phyloP scores from a whole-genome alignment of 2,888 invertebrate species.

The Pristionchus arcanus region DNA sequence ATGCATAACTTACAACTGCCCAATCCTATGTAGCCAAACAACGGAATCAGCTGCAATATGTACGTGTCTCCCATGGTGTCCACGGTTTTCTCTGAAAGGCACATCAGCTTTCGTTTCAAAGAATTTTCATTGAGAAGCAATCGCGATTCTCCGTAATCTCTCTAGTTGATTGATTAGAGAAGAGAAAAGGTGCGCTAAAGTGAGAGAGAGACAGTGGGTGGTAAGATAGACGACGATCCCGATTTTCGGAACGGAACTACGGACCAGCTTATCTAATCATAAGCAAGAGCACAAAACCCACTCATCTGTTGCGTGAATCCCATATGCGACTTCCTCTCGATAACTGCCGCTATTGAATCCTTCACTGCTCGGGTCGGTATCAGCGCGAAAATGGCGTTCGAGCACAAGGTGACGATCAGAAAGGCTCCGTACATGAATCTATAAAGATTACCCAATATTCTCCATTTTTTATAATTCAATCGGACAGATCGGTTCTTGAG shows the following conservation, averaged over 20 bases:
- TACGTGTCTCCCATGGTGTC: not conserved
- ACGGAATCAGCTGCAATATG: conserved; percentile 14
- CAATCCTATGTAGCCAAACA: conserved; percentile 41
- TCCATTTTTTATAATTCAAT: too few species aligned
- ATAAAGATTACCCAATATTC: too few species aligned
- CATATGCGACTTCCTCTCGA: too few species aligned
- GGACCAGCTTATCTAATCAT: too few species aligned
- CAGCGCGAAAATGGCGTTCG: not conserved
- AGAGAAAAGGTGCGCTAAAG: too few species aligned
- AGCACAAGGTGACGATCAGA: not conserved
- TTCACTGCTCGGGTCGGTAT: not conserved
- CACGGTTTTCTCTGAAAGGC: not conserved
- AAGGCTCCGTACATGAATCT: conserved; percentile 24
- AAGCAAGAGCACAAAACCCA: not conserved
- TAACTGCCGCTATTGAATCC: not conserved
- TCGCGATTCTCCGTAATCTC: not conserved
- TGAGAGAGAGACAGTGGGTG: too few species aligned
- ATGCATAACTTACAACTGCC: not conserved
- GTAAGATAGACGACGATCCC: too few species aligned
- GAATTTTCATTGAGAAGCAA: too few species aligned
- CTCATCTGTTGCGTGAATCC: not conserved
- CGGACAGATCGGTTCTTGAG: too few species aligned
- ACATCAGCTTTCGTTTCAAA: too few species aligned
- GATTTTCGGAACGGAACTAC: too few species aligned
- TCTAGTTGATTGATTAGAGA: too few species aligned